Base-by-base conservation (phyloP, 2,113 vertebrate species). In the Ardeotis arabs region DNA sequence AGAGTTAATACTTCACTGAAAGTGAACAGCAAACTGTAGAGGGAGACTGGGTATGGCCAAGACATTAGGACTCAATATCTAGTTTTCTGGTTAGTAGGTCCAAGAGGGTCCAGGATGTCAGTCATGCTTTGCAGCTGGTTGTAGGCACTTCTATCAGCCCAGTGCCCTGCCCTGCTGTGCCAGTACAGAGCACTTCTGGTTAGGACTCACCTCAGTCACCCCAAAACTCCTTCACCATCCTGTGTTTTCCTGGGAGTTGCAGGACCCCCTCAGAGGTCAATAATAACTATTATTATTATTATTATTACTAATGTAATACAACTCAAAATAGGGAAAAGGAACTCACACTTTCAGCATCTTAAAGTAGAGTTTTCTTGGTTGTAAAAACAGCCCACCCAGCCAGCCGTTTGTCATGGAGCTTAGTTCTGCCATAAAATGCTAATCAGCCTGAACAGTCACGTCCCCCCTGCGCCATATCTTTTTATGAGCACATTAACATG, bases 401-500 rank as follows among this genome's bases (percentile, higher is more conserved):
- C 81, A 97, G 96, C 94, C 97, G 41, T 98, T 98, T 98, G 95
- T 98, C 97, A 98, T 96, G 97, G 97, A 97, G 93, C 96, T 98
- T 97, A 98, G 96, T 97, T 98, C 89, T 97, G 96, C 97, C 96
- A 97, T 98, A 98, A 98, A 98, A 98, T 97, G 96, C 94, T 98
- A 98, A 98, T 98, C 97, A 98, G 92, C 95, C 96, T 97, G 97
- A 97, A 96, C 96, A 98, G 95, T 98, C 98, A 98, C 96, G 86
- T 98, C 92, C 89, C 96, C 97, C 94, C 96, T 98, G 96, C 89
- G 52, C 97, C 90, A 96, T 98, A 98, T 97, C 97, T 98, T 98
- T 98, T 98, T 98, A 98, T 95, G 98, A 97, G 98, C 95, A 94
- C 97, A 98, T 98, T 98, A 98, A 98, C 97, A 96, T 49, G 90